Evolutionary conservation across 2,888 invertebrate genomes (phyloP), one percentile per base, ranked within the genome.

Genomic region (Lingula anatina): DNA sequence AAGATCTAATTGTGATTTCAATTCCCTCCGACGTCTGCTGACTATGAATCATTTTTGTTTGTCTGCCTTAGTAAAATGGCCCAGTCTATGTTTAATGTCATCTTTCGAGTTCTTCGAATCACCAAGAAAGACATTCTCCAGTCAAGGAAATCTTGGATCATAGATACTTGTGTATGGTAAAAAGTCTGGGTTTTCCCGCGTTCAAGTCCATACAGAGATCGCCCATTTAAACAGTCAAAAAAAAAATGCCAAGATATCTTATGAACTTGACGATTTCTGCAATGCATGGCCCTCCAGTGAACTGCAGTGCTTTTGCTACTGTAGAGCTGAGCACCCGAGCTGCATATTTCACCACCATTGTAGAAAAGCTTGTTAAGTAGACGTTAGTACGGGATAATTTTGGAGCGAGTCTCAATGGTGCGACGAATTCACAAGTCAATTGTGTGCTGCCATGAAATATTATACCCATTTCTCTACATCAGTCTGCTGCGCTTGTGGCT

Each of bases 261-360:
- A 31, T 31, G 31, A 31, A 31, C 15, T 31, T 31, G 15, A 31
- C 31, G 15, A 15, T 31, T 31, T 31, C 31, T 31, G 31, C 9
- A 12, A 46, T 46, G 7, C 27, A 15, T 3, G 39, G 35, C 5
- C 28, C 50, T 42, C 42, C 48, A 3, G 49, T 2, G 25, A 26
- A 15, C 28, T 52, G 47, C 9, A 55, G 25, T 5, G 52, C 47
- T 42, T 50, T 52, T 18, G 52, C 52, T 5, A 55, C 52, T n/a
- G 44, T 46, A 9, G 9, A 20, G 44, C 50, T 55, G 12, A 50
- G 41, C 2, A 50, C 41, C 24, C 50, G 47, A 24, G 47, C 50
- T n/a, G 55, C 52, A 35, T 31, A 31, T 12, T 9, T 12, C 9
- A 31, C 31, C 31, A 9, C 15, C 31, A 31, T 31, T 12, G 31